These are phyloP conservation scores for Fundulus diaphanus DNA, from an alignment of 2,797 vertebrate genomes.

Conservation along the genomic window DNA sequence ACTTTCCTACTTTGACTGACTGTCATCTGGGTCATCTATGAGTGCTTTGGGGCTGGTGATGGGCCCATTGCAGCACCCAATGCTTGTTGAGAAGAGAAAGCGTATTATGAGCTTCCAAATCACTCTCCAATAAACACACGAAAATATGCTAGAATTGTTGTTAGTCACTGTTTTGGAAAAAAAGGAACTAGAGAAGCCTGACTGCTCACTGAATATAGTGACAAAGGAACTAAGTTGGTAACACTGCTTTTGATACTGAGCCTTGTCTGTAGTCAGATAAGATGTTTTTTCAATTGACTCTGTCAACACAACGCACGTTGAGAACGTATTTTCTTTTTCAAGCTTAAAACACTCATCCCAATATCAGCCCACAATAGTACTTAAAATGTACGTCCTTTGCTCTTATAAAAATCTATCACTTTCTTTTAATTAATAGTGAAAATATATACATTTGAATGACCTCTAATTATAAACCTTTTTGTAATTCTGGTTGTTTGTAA, in stretches of 20 bases:
- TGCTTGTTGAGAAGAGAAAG: background rate
- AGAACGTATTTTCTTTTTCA: too few relatives aligned
- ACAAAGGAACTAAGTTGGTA: background rate
- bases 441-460: background rate
- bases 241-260: background rate
- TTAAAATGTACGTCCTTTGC: background rate
- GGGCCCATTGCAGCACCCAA: background rate
- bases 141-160: background rate
- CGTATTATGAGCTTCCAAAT: background rate
- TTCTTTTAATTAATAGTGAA: background rate
- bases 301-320: background rate
- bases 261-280: background rate
- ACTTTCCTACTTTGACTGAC: too few relatives aligned
- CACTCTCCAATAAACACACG: background rate
- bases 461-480: background rate
- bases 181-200: background rate
- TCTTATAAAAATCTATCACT: background rate
- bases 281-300: background rate
- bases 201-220: background rate
- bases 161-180: too few relatives aligned
- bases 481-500: slow-evolving; percentile 11
- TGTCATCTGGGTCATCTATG: background rate
- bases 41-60: background rate
- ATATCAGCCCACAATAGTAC: background rate
- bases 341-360: background rate